These are phyloP conservation scores for Sapajus apella DNA, from an alignment of 2,113 vertebrate genomes.

Conservation along the genomic window DNA sequence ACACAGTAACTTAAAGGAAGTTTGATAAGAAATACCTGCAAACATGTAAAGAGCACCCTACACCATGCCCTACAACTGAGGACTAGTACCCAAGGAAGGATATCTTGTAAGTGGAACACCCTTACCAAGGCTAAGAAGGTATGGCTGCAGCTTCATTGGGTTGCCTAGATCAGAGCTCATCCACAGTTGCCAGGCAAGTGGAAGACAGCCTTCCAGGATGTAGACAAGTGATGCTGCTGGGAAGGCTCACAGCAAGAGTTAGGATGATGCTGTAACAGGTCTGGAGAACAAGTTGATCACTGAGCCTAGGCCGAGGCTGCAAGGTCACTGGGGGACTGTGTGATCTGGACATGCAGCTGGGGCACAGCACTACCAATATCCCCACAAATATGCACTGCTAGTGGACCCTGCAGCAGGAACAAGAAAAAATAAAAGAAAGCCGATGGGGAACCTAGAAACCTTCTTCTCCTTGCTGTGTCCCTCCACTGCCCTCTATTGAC, in stretches of 20 bases:
- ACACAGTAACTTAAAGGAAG: not conserved
- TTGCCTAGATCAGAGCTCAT: not conserved
- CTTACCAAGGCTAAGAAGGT: not conserved
- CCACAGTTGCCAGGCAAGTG: not conserved
- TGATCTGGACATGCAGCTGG: not conserved
- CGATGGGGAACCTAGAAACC: not conserved
- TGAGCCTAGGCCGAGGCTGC: not conserved
- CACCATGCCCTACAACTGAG: not conserved
- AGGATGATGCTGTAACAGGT: not conserved
- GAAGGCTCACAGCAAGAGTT: not conserved
- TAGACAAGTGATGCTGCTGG: not conserved
- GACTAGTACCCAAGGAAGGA: not conserved
- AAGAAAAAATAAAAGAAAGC: not conserved
- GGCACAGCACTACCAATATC: not conserved
- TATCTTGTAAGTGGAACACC: not conserved
- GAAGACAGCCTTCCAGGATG: not conserved
- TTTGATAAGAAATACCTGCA: not conserved
- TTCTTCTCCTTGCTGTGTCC: not conserved
- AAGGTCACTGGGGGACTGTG: not conserved
- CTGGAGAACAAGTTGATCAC: not conserved
- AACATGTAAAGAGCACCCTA: not conserved
- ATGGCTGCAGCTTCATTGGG: not conserved
- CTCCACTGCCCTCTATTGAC: conserved; percentile 56
- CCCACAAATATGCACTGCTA: not conserved
- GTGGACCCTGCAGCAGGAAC: not conserved